Conservation (phyloP, 30 jellyfish, hydroid and myxozoan genomes). For the Haliclystus octoradiatus region DNA sequence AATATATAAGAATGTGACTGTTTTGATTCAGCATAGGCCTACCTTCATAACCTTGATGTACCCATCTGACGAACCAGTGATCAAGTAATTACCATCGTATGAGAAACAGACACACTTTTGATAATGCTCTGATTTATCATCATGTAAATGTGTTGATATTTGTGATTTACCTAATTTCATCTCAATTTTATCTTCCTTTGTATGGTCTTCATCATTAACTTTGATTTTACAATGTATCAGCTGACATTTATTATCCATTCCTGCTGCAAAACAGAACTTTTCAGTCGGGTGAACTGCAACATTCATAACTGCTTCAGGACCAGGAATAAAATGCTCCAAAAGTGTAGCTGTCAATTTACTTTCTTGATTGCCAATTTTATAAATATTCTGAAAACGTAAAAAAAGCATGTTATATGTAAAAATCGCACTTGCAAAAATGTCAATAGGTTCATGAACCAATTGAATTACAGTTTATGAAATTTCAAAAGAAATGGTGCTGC, state of each 20-base stretch:
- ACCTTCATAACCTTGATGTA: constrained; percentile 49
- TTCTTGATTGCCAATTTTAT: constrained; percentile 42
- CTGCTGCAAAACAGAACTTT: constrained; percentile 49
- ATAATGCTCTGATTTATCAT: constrained; percentile 15
- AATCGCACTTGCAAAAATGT: neutral
- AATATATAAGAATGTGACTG: neutral
- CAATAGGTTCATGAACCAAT: neutral
- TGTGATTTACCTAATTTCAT: neutral
- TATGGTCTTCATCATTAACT: constrained; percentile 9
- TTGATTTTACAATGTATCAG: constrained; percentile 24
- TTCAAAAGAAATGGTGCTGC: too few species aligned
- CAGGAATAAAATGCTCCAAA: constrained; percentile 40
- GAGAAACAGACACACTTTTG: constrained; percentile 70
- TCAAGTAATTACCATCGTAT: constrained; percentile 53
- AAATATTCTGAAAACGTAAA: constrained; percentile 28
- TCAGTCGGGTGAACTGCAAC: constrained; percentile 33
- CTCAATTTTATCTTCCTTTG: neutral
- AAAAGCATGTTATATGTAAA: neutral
- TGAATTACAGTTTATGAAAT: neutral
- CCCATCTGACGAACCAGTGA: constrained; percentile 69
- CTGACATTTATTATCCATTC: constrained; percentile 77
- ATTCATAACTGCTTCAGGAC: constrained; percentile 67
- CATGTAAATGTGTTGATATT: neutral
- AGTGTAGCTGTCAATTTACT: constrained; percentile 32
- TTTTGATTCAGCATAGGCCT: neutral